These are phyloP conservation scores for Fregetta grallaria DNA, from an alignment of 2,113 vertebrate species.

Conservation along the genomic window DNA sequence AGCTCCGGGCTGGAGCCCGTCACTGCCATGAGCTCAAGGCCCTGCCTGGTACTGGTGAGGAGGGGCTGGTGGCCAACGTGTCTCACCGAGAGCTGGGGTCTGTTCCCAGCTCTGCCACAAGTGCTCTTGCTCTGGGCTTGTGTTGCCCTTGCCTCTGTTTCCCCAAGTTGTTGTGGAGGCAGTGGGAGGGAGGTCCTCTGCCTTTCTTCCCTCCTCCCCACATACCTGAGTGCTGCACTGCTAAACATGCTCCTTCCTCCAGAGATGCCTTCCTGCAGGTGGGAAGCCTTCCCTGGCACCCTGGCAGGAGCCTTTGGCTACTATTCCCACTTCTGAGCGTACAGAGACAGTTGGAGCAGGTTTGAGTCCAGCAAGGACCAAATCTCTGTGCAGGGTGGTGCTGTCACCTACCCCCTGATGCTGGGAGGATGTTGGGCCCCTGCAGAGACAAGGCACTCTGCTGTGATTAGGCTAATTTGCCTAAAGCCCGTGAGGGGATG, in stretches of 20 bases:
- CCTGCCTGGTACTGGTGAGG: neutral
- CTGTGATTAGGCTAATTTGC: neutral
- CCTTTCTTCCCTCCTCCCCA: neutral
- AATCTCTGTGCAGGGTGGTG: neutral
- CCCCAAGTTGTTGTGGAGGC: neutral
- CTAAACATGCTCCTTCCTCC: neutral
- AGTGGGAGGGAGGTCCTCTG: neutral
- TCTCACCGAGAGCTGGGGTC: neutral
- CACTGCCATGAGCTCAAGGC: neutral
- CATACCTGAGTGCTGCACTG: neutral
- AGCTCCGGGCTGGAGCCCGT: neutral
- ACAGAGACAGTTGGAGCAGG: neutral
- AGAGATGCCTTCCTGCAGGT: fast-evolving
- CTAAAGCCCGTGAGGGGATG: fast-evolving
- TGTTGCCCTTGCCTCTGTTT: neutral
- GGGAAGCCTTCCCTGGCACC: neutral
- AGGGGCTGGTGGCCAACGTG: neutral
- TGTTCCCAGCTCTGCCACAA: neutral
- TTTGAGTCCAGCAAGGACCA: neutral
- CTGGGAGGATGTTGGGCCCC: neutral
- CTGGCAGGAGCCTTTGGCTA: neutral
- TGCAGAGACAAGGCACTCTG: neutral
- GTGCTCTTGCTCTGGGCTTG: neutral
- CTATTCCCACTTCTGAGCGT: neutral
- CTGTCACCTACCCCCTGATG: neutral